Evolutionary conservation across 2,888 invertebrate species (phyloP), one percentile per base, ranked within the genome.

Genomic region (Sinodicranocentrus sp.): DNA sequence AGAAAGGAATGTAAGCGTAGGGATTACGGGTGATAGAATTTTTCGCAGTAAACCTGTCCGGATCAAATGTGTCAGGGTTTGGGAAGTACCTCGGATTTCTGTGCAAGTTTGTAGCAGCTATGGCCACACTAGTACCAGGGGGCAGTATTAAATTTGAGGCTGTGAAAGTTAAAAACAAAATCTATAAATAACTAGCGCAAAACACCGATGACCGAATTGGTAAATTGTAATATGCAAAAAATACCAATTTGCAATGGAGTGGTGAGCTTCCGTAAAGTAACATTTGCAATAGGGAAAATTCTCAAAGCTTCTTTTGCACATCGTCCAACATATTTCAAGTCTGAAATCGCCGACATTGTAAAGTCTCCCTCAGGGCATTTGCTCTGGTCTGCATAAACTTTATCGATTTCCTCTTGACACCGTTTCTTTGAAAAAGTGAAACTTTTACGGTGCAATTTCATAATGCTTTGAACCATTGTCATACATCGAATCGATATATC

Each of bases 311-410:
- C 82, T 17, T 82, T 82, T 1, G 68, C 5, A 21, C 82, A 82
- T 44, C 54, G 19, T 59, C 76, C 82, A 1, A 25, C 63, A n/a
- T 76, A 28, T 21, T 76, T 82, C 15, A 82, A 48, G 21, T 82
- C 70, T 1, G 76, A 48, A 1, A 82, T 17, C 0, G 82, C 52
- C 5, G 52, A 33, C 43, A 82, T 23, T 17, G 70, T 82, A 21
- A 82, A 76, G 44, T 82, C 44, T 5, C 82, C 82, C 26, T 76
- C 59, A 17, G 82, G 82, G 26, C 82, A 82, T 52, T 54, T 63
- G 0, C 48, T 19, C 23, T 70, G 52, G 43, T 77, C 76, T 3
- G 13, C 65, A 0, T 67, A 43, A 15, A 82, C 52, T 15, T 25
- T 26, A 44, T 82, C 82, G 0, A 76, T 33, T 65, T 82, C 82